Evolutionary conservation across 2,797 vertebrate genomes (phyloP), one percentile per base, ranked within the genome.

Genomic region (Florisuga fusca): DNA sequence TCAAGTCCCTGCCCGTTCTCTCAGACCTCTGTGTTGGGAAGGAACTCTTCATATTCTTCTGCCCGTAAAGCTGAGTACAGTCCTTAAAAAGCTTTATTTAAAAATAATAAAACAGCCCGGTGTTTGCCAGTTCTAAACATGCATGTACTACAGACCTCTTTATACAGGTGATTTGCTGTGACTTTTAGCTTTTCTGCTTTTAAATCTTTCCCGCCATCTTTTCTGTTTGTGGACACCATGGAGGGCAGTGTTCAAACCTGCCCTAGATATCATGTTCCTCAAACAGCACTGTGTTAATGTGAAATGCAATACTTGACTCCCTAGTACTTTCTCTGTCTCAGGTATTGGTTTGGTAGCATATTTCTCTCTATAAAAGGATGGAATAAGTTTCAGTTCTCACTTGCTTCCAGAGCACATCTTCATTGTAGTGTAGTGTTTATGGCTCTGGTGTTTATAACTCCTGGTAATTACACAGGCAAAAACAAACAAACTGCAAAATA

Each of bases 1-100:
- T 90, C n/a, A 0, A 94, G 87, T 68, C 77, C 50, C 87, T 95
- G 87, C 89, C 85, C 89, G 94, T 96, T 93, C 89, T 82, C 62
- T 31, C 67, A 82, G 83, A n/a, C 23, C 57, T 64, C 72, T 92
- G 59, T 72, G 38, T 31, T 77, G 80, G 64, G 57, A 67, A 77
- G 71, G 57, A 94, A 23, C 71, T 76, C 81, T 72, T 62, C 26
- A 12, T 58, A 20, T 12, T 80, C 11, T 51, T 83, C 45, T 87
- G 18, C 53, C 54, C 74, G 14, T 71, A 57, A 85, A 90, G 26
- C 43, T 80, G 27, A 78, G 27, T 53, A 68, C 11, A 41, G 17
- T 26, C n/a, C 38, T 82, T 75, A 23, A 67, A 59, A 89, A 77
- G 10, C 27, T 57, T 34, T 59, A 22, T 71, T 83, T 57, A 33